Conservation (phyloP, 2,888 invertebrate species). For the Callosobruchus maculatus region DNA sequence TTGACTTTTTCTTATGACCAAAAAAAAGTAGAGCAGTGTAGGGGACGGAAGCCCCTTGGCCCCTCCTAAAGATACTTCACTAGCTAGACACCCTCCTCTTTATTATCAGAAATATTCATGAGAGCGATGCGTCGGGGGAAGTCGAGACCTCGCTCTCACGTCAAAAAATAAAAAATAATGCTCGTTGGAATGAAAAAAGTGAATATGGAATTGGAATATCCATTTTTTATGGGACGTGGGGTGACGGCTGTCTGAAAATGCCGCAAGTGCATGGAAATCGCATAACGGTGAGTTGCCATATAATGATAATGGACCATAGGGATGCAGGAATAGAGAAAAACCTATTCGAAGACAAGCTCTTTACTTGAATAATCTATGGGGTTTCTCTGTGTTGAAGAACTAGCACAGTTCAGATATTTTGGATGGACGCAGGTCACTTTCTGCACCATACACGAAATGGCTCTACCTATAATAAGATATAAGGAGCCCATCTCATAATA, state of each 20-base stretch:
- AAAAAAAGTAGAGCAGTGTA: neutral
- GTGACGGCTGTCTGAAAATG: neutral
- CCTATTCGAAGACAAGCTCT: too few species aligned
- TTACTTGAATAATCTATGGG: too few species aligned
- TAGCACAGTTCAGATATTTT: too few species aligned
- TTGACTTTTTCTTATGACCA: too few species aligned
- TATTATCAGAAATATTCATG: neutral
- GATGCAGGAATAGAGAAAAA: neutral
- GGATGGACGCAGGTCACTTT: too few species aligned
- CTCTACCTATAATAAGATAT: too few species aligned
- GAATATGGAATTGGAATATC: slow-evolving; percentile 12
- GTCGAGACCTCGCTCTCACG: neutral
- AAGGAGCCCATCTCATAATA: too few species aligned
- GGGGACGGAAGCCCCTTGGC: neutral
- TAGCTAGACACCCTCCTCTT: neutral
- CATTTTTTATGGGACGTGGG: slow-evolving; percentile 4
- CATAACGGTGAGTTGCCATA: neutral
- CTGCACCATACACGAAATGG: too few species aligned
- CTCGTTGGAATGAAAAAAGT: slow-evolving; percentile 15
- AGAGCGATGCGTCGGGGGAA: neutral
- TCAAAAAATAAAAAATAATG: slow-evolving; percentile 14
- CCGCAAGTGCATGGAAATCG: neutral
- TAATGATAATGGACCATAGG: neutral
- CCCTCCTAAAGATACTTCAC: neutral
- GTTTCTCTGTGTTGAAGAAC: too few species aligned